phyloP scores from a whole-genome alignment of 2,113 vertebrate species.

The Mungos mungo region DNA sequence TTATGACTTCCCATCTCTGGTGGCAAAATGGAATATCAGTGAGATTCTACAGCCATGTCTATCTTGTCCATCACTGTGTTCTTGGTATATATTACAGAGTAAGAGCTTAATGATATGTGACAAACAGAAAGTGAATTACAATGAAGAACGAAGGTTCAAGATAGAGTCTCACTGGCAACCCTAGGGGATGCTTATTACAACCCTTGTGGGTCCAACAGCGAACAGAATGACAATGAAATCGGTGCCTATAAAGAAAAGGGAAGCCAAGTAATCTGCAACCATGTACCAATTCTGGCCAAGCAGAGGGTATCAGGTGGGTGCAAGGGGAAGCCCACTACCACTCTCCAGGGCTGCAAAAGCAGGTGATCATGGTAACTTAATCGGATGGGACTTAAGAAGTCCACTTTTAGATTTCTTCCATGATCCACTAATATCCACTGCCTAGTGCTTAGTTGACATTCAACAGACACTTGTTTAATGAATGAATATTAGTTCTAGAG shows the following conservation, averaged over 20 bases:
- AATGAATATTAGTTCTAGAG: background rate
- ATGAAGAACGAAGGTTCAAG: background rate
- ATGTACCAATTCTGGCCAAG: background rate
- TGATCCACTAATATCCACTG: no score
- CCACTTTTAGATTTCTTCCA: background rate
- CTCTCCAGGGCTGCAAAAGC: background rate
- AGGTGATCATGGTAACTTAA: background rate
- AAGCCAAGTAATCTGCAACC: background rate
- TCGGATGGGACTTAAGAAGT: fast-evolving
- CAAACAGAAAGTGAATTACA: background rate
- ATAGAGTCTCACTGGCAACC: background rate
- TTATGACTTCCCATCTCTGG: background rate
- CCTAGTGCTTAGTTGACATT: background rate
- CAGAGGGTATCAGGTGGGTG: background rate
- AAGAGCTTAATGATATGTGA: background rate
- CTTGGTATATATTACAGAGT: background rate
- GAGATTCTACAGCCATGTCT: background rate
- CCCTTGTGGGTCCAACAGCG: background rate
- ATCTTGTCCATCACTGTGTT: background rate
- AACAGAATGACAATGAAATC: background rate
- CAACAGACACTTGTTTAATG: background rate
- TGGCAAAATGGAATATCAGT: background rate
- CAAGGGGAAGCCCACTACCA: fast-evolving
- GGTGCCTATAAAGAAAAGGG: background rate
- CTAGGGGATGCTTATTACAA: background rate